Evolutionary conservation across 1,140 invertebrate genomes (phyloP).

Genomic region (Tetramorium alpestre): DNA sequence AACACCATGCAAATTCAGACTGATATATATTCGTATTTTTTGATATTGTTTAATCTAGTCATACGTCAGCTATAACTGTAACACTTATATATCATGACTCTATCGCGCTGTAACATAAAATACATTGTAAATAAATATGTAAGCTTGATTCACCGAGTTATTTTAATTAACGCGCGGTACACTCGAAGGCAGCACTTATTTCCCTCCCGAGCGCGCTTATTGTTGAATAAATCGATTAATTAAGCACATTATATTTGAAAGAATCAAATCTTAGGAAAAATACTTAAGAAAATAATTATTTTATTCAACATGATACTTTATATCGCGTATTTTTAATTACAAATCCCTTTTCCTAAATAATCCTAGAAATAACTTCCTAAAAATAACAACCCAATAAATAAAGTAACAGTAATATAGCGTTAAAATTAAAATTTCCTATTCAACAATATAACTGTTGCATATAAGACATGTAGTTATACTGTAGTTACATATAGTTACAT

Average conservation of each 20-base stretch:
- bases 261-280: too few relatives aligned
- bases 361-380: background rate
- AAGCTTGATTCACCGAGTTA: conserved; percentile 62
- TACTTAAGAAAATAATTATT: too few relatives aligned
- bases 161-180: conserved; percentile 55
- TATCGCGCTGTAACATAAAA: conserved; percentile 71
- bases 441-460: too few relatives aligned
- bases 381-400: too few relatives aligned
- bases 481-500: too few relatives aligned
- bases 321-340: background rate
- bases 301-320: too few relatives aligned
- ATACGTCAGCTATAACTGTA: conserved; percentile 72
- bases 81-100: conserved; percentile 71
- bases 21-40: conserved; percentile 69
- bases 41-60: conserved; percentile 80
- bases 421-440: too few relatives aligned
- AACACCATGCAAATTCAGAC: conserved; percentile 61
- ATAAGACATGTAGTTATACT: too few relatives aligned
- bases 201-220: background rate
- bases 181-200: background rate
- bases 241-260: too few relatives aligned
- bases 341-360: background rate
- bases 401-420: too few relatives aligned
- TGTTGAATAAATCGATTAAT: too few relatives aligned
- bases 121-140: conserved; percentile 77